Percentiles rank a stretch among this genome's conserved stretches.
Evolutionary conservation across 2,797 vertebrate genomes (phyloP).

Genomic region (Chelidonichthys spinosus): DNA sequence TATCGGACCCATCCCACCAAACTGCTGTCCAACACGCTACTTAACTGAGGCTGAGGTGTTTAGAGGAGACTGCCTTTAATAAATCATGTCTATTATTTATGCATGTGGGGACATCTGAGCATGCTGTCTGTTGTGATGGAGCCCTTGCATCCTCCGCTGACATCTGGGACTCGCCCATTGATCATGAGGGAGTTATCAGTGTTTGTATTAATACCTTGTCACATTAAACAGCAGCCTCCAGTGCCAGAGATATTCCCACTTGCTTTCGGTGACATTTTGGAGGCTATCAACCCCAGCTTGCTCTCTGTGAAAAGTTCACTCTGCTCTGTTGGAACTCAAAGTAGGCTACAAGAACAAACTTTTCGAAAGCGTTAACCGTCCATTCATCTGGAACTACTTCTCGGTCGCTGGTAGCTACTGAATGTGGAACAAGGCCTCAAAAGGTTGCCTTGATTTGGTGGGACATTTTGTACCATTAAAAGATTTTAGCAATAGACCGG

Average conservation of each 20-base stretch:
- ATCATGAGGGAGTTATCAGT: constrained; percentile 33
- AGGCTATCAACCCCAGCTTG: constrained; percentile 9
- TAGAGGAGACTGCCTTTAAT: neutral
- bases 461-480: constrained; percentile 26
- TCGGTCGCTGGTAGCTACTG: neutral
- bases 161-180: constrained; percentile 16
- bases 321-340: neutral
- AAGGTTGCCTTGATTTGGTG: constrained; percentile 14
- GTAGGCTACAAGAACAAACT: neutral
- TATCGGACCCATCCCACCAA: neutral
- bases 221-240: constrained; percentile 22
- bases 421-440: constrained; percentile 13
- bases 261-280: constrained; percentile 42
- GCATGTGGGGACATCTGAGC: constrained; percentile 6
- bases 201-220: constrained; percentile 24
- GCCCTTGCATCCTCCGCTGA: neutral
- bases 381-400: constrained; percentile 24
- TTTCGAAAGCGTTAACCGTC: constrained; percentile 13
- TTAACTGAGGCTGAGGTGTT: neutral
- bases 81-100: neutral
- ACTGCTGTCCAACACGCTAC: neutral
- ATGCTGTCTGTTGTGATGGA: constrained; percentile 11
- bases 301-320: constrained; percentile 24
- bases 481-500: neutral
- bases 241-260: constrained; percentile 2